These are phyloP conservation scores for Plecotus auritus DNA, from an alignment of 2,113 vertebrate species.

Conservation along the genomic window DNA sequence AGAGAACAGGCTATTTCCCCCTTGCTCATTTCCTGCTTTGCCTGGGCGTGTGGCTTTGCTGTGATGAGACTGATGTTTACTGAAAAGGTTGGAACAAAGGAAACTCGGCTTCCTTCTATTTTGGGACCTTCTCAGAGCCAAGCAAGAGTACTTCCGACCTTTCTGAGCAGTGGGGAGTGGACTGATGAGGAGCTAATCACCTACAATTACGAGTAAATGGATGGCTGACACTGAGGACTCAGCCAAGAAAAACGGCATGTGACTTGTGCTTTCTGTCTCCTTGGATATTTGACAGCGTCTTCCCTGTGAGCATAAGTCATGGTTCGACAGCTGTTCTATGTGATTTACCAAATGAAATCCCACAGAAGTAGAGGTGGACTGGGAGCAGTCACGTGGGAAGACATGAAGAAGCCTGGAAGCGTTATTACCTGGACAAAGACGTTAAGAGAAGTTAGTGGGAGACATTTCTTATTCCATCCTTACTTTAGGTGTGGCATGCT, in stretches of 20 bases:
- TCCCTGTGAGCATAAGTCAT: not conserved
- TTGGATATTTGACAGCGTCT: not conserved
- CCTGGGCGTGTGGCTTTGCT: not conserved
- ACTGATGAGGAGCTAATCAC: not conserved
- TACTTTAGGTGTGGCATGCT: not conserved
- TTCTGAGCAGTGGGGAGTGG: not conserved
- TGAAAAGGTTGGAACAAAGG: not conserved
- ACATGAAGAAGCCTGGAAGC: not conserved
- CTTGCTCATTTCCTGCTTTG: not conserved
- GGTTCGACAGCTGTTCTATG: not conserved
- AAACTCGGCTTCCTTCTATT: slow-evolving; percentile 45
- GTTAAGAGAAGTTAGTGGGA: not conserved
- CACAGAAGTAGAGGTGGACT: not conserved
- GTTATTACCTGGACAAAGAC: not conserved
- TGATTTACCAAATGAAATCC: slow-evolving; percentile 1
- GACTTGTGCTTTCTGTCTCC: not conserved
- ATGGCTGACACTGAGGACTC: not conserved
- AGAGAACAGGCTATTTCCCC: not conserved
- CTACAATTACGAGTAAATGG: slow-evolving; percentile 34
- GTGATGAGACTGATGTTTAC: not conserved
- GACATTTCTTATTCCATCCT: not conserved
- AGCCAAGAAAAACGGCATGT: not conserved
- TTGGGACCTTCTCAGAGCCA: not conserved
- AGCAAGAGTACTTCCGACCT: not conserved
- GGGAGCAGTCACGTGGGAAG: not conserved